A percentile compares a stretch with the other conserved stretches of the same genome.
Conservation (phyloP, 2,113 vertebrate genomes). For the Montifringilla adamsi region DNA sequence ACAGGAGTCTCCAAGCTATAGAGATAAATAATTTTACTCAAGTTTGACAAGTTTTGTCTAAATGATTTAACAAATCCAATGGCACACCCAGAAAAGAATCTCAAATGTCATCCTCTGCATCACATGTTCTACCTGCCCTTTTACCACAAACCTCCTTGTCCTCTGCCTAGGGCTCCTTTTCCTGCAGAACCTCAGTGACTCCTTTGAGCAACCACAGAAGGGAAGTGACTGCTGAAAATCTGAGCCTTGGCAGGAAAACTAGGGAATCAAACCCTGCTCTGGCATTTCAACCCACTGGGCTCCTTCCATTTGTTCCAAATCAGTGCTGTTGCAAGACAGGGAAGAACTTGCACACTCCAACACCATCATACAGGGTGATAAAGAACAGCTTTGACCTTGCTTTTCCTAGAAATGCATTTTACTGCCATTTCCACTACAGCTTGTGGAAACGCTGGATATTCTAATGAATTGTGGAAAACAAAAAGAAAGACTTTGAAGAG, state of each 20-base stretch:
- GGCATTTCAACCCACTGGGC: not conserved
- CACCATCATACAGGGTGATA: not conserved
- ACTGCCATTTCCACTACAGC: not conserved
- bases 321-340: not conserved
- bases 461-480: not conserved
- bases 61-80: not conserved
- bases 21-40: not conserved
- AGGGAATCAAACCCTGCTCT: not conserved
- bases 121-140: not conserved
- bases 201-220: not conserved
- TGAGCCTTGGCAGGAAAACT: not conserved
- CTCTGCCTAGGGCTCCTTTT: not conserved
- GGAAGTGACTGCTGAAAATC: not conserved
- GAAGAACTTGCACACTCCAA: not conserved
- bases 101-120: not conserved
- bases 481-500: not conserved
- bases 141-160: not conserved
- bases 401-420: not conserved
- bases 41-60: not conserved
- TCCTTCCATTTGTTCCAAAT: not conserved
- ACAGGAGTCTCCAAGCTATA: not conserved
- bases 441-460: not conserved
- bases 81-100: not conserved
- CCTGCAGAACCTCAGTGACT: not conserved
- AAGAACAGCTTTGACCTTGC: not conserved